Percentiles rank a stretch among this genome's conserved stretches.
phyloP scores from a whole-genome alignment of 2,888 invertebrate species.

The Antheraea yamamai region DNA sequence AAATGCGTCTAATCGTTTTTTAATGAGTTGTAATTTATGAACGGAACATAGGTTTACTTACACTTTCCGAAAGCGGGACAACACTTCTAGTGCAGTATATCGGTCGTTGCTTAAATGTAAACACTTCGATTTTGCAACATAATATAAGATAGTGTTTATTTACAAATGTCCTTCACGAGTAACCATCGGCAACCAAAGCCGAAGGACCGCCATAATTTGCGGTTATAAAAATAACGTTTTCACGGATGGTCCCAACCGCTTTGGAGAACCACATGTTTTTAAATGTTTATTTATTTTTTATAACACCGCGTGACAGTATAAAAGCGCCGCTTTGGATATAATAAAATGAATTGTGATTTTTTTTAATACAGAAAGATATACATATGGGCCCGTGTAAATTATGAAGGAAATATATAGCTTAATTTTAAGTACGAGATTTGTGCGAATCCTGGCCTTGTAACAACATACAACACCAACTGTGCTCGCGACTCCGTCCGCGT shows the following conservation, averaged over 20 bases:
- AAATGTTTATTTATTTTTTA: neutral
- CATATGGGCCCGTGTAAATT: neutral
- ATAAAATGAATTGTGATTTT: neutral
- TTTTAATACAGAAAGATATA: neutral
- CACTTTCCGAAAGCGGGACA: neutral
- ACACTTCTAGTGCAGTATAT: neutral
- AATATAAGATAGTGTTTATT: conserved; percentile 4
- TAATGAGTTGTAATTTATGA: too few relatives aligned
- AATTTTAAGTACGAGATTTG: neutral
- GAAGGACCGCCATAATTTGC: conserved; percentile 6
- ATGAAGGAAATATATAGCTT: neutral
- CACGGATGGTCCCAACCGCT: conserved; percentile 25
- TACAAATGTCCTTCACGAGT: neutral
- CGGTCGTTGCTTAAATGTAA: neutral
- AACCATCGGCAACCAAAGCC: neutral
- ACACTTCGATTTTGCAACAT: neutral
- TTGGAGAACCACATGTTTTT: neutral
- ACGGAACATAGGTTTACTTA: neutral
- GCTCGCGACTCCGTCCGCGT: too few relatives aligned
- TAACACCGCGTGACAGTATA: neutral
- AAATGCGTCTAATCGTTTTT: too few relatives aligned
- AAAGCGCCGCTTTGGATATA: conserved; percentile 3
- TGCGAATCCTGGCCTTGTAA: neutral
- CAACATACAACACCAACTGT: neutral
- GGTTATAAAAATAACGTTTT: conserved; percentile 7